phyloP scores from a whole-genome alignment of 2,888 invertebrate genomes.

The Yponomeuta plumbellus region DNA sequence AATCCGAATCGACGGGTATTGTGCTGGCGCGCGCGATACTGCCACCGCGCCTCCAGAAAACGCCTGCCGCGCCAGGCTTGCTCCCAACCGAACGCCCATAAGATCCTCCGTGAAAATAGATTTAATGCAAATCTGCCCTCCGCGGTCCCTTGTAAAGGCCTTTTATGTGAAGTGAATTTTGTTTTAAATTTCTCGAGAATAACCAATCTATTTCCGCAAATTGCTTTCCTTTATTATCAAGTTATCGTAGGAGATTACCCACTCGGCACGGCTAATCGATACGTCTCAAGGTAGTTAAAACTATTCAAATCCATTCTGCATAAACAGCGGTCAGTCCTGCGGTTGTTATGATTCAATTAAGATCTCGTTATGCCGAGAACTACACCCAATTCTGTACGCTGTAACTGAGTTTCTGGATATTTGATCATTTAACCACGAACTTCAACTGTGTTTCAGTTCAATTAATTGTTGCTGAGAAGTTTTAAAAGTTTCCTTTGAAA shows the following conservation, averaged over 20 bases:
- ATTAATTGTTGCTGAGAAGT: neutral
- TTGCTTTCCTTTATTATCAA: neutral
- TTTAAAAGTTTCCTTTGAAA: too few species aligned
- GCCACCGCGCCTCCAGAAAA: constrained; percentile 36
- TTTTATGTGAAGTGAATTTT: constrained; percentile 49
- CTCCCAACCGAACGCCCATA: constrained; percentile 39
- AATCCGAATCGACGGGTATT: constrained; percentile 66
- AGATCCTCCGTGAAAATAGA: constrained; percentile 59
- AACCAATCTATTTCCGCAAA: neutral
- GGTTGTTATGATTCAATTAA: constrained; percentile 74
- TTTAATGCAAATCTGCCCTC: constrained; percentile 62
- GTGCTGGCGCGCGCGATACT: constrained; percentile 46
- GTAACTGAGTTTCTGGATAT: constrained; percentile 6
- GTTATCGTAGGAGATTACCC: neutral
- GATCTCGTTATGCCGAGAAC: constrained; percentile 58
- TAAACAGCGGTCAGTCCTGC: constrained; percentile 66
- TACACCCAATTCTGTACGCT: constrained; percentile 45
- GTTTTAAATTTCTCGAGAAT: constrained; percentile 32
- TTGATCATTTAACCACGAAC: constrained; percentile 9
- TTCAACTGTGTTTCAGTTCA: constrained; percentile 7
- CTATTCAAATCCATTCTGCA: constrained; percentile 59
- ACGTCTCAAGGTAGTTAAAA: constrained; percentile 51
- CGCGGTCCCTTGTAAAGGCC: constrained; percentile 33
- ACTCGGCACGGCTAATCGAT: constrained; percentile 40
- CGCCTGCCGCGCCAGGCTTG: constrained; percentile 41